These are phyloP conservation scores for Euborellia annulipes DNA, from an alignment of 1,140 invertebrate species.

Conservation along the genomic window DNA sequence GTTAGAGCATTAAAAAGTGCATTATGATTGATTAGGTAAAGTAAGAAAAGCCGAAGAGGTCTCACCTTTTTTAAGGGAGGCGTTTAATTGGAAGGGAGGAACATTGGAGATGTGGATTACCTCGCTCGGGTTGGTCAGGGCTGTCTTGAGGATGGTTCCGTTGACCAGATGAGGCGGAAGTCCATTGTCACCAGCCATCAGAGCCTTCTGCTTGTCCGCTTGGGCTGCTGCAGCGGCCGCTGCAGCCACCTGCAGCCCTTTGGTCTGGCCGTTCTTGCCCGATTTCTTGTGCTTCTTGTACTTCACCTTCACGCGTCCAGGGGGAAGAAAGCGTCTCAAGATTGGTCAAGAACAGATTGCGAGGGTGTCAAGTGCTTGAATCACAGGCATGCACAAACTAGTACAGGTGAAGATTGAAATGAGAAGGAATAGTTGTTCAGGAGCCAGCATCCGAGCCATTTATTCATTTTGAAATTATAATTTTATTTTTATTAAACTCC, in stretches of 20 bases:
- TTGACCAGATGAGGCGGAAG: constrained; percentile 61
- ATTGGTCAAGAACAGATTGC: no score
- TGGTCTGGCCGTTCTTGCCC: constrained; percentile 38
- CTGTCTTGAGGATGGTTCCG: constrained; percentile 84
- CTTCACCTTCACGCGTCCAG: constrained; percentile 53
- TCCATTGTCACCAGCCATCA: constrained; percentile 24
- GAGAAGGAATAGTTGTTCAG: no score
- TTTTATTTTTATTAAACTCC: no score
- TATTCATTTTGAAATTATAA: no score
- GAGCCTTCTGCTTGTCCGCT: constrained; percentile 25
- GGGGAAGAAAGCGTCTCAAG: no score
- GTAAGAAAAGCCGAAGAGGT: neutral
- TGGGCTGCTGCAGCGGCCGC: constrained; percentile 24
- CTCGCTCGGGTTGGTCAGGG: constrained; percentile 83
- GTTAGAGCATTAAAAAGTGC: no score
- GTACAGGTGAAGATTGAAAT: no score
- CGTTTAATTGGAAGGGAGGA: no score
- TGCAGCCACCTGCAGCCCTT: constrained; percentile 26
- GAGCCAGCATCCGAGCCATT: no score
- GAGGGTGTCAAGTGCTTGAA: no score
- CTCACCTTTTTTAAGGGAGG: no score
- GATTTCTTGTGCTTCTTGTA: constrained; percentile 95
- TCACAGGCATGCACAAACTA: no score
- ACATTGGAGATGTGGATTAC: constrained; percentile 24
- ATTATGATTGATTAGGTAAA: neutral